phyloP scores from a whole-genome alignment of 1,140 invertebrate genomes.

The Probaryconus sp. region DNA sequence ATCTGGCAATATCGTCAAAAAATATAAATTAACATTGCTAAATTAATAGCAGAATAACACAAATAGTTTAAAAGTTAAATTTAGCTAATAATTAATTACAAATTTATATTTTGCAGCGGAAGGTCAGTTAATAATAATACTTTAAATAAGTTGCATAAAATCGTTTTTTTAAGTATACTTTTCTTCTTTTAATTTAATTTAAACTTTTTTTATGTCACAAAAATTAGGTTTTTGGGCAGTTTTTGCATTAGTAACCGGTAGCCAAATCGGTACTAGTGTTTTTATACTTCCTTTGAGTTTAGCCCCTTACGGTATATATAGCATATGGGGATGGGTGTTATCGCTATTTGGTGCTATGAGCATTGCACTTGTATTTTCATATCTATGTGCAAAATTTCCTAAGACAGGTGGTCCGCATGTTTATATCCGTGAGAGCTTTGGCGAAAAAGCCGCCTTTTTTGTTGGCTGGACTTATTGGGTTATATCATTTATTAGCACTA shows the following conservation, averaged over 20 bases:
- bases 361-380: constrained; percentile 29
- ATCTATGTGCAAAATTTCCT: constrained; percentile 28
- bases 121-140: too few relatives aligned
- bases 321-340: constrained; percentile 32
- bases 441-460: constrained; percentile 27
- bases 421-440: constrained; percentile 27
- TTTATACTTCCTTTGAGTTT: constrained; percentile 32
- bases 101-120: too few relatives aligned
- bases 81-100: too few relatives aligned
- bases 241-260: constrained; percentile 33
- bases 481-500: constrained; percentile 24
- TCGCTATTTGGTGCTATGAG: constrained; percentile 30
- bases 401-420: constrained; percentile 31
- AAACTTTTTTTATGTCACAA: constrained; percentile 28
- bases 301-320: constrained; percentile 24
- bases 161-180: too few relatives aligned
- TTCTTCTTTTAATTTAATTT: background rate
- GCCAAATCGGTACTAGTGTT: constrained; percentile 33
- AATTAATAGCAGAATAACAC: too few relatives aligned
- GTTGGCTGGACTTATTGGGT: constrained; percentile 36
- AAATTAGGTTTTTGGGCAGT: constrained; percentile 35
- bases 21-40: too few relatives aligned
- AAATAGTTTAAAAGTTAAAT: too few relatives aligned
- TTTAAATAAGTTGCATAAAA: too few relatives aligned
- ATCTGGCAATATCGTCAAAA: too few relatives aligned